phyloP scores from a whole-genome alignment of 2,888 invertebrate species.

The Litoditis marina region DNA sequence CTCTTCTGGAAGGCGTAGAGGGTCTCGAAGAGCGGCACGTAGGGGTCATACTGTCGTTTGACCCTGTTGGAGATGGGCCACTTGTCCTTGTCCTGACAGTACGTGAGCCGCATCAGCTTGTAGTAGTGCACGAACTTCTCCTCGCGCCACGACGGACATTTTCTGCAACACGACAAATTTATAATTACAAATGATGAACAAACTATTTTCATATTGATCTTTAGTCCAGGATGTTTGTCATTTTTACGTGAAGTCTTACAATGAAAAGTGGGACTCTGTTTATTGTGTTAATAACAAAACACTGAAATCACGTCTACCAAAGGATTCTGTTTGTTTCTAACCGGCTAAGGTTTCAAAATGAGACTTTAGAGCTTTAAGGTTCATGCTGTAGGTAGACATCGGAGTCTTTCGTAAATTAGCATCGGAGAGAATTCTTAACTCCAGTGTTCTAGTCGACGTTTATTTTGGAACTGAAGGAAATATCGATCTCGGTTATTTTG shows the following conservation, averaged over 20 bases:
- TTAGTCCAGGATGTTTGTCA: not conserved
- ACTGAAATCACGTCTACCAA: no score
- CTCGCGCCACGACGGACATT: conserved; percentile 48
- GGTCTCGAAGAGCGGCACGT: conserved; percentile 48
- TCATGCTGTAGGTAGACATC: no score
- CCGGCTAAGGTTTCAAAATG: no score
- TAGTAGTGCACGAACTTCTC: conserved; percentile 56
- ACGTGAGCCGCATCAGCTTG: conserved; percentile 52
- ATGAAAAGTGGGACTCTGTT: not conserved
- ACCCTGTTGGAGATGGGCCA: conserved; percentile 48
- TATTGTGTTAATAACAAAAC: no score
- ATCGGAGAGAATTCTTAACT: no score
- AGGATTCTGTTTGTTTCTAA: no score
- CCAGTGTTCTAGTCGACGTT: no score
- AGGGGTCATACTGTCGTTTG: conserved; percentile 45
- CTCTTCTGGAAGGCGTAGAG: conserved; percentile 51
- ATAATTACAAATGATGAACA: not conserved
- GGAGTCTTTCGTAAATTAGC: no score
- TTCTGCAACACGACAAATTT: conserved; percentile 7
- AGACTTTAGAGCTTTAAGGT: no score
- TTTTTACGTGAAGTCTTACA: not conserved
- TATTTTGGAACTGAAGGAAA: no score
- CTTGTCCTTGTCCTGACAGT: conserved; percentile 40
- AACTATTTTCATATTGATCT: not conserved
- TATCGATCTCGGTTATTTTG: no score